Evolutionary conservation across 2,797 vertebrate genomes (phyloP).

Genomic region (Gobio occitaniae): DNA sequence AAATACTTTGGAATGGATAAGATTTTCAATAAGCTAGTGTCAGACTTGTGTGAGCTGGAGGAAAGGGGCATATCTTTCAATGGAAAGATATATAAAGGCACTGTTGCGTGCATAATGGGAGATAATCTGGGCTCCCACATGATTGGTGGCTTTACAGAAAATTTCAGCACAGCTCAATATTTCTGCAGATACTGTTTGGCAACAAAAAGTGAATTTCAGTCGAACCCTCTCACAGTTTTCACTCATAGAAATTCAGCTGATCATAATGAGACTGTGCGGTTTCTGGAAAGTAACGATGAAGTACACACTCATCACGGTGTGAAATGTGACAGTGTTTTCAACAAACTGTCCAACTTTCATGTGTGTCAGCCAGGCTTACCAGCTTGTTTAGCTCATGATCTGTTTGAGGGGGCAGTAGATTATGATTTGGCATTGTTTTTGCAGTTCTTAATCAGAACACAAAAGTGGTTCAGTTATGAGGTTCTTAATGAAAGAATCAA

Average conservation of each 20-base stretch:
- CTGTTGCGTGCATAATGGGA: slow-evolving; percentile 45
- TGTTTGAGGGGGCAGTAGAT: slow-evolving; percentile 45
- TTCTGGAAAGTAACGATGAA: slow-evolving; percentile 29
- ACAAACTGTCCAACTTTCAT: slow-evolving; percentile 29
- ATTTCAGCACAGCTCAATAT: no score
- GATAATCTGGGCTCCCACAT: slow-evolving; percentile 58
- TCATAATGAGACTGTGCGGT: slow-evolving; percentile 44
- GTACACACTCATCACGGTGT: background rate
- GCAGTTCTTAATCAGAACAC: slow-evolving; percentile 35
- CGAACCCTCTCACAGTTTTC: no score
- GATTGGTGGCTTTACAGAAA: no score
- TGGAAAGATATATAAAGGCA: slow-evolving; percentile 34
- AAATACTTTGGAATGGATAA: slow-evolving; percentile 52
- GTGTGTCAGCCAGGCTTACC: slow-evolving; percentile 34
- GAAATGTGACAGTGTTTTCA: slow-evolving; percentile 23
- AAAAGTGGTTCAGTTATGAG: slow-evolving; percentile 31
- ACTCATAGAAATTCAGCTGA: slow-evolving; percentile 21
- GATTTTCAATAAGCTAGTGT: slow-evolving; percentile 41
- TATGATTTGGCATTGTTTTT: slow-evolving; percentile 45
- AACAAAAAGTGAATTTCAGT: no score
- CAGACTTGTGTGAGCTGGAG: slow-evolving; percentile 47
- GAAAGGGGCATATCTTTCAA: slow-evolving; percentile 41
- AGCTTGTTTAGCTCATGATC: slow-evolving; percentile 40
- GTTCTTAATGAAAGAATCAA: slow-evolving; percentile 16
- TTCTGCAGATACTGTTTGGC: no score